These are phyloP conservation scores for Asteroscopus sphinx DNA, from an alignment of 2,888 invertebrate genomes.

Conservation along the genomic window DNA sequence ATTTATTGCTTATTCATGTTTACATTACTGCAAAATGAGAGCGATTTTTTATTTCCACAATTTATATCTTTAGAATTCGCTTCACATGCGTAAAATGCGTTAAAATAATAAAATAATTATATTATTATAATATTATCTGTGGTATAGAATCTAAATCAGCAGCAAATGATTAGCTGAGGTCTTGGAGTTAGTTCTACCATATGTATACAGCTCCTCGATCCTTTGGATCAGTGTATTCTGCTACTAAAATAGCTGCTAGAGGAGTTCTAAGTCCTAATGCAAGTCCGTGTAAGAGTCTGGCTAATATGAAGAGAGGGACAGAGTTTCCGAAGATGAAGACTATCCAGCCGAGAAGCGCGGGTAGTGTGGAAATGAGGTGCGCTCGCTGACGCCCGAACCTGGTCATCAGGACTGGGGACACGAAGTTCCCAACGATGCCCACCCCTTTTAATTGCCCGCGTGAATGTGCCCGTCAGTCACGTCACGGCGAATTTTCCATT, in stretches of 20 bases:
- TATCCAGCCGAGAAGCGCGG: constrained; percentile 87
- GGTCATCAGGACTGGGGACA: constrained; percentile 88
- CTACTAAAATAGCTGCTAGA: constrained; percentile 88
- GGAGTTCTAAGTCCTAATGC: constrained; percentile 89
- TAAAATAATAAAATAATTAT: too few relatives aligned
- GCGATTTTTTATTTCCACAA: too few relatives aligned
- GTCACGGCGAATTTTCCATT: constrained; percentile 83
- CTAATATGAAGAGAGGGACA: constrained; percentile 79
- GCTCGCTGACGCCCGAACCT: constrained; percentile 89
- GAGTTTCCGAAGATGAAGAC: constrained; percentile 81
- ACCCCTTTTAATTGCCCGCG: constrained; percentile 88
- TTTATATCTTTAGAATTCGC: too few relatives aligned
- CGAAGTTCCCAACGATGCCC: constrained; percentile 83
- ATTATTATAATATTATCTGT: too few relatives aligned
- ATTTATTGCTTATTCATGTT: too few relatives aligned
- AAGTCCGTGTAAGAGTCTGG: constrained; percentile 84
- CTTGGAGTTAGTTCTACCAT: too few relatives aligned
- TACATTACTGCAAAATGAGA: too few relatives aligned
- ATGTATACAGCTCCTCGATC: constrained; percentile 91
- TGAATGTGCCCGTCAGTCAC: constrained; percentile 79
- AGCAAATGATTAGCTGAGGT: too few relatives aligned
- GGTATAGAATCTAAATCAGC: too few relatives aligned
- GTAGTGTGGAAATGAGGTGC: constrained; percentile 84
- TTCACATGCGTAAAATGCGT: too few relatives aligned
- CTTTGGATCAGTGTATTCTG: constrained; percentile 90